Evolutionary conservation across 2,797 vertebrate genomes (phyloP), one percentile per base, ranked within the genome.

Genomic region (Menidia menidia): DNA sequence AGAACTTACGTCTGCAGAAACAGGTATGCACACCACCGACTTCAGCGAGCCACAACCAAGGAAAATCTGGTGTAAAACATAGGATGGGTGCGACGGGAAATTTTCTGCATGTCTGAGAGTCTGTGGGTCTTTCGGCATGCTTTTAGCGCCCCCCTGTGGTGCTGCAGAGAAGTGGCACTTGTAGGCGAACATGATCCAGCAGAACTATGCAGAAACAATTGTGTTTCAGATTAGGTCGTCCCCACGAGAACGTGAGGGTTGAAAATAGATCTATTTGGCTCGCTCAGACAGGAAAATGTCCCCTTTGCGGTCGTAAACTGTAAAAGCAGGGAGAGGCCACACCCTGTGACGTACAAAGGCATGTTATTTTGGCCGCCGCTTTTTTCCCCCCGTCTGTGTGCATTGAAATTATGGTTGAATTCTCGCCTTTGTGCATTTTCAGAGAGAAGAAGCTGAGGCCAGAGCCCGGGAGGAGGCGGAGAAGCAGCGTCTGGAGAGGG

Each of bases 391-490:
- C 25, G 51, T 82, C 65, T 74, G 79, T 56, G 30, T 57, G 67
- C 75, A 60, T 58, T 52, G 62, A 78, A 75, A 10, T 25, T 70
- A 71, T 62, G 81, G 74, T 81, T 84, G 87, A 73, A 64, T 83
- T 86, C 64, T 75, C 19, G 77, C 73, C 72, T 84, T 71, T 86
- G 66, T 82, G 70, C 84, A 35, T 90, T 67, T 25, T 55, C 92
- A 99, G 98, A 97, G 94, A 89, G 98, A 98, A 87, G 97, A 98
- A 87, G 95, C 96, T 0, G 98, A 99, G 87, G 94, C 92, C 0
- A 95, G 92, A 75, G 96, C 96, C 0, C 92, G 95, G 0, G 96
- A 98, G 86, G 97, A 99, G 86, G 96, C 95, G 0, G 97, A 99
- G 86, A 94, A 91, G 81, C 97, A 99, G 90, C 96, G 97, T 2